Conservation (phyloP, 2,888 invertebrate genomes). For the Theristus sp. region DNA sequence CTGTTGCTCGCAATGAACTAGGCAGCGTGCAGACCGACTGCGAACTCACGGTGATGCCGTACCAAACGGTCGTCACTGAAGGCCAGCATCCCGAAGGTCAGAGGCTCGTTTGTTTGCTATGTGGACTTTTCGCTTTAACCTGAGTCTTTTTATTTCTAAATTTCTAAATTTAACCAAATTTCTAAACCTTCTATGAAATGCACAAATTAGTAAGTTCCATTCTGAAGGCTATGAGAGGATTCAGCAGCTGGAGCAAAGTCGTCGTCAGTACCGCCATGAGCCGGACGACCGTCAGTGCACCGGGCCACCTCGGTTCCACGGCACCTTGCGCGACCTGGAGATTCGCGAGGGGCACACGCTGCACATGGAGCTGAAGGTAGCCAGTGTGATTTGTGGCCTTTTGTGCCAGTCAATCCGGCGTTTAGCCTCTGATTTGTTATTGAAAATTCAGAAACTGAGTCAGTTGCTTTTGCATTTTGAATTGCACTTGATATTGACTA, state of each 20-base stretch:
- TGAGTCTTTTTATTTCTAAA: too few species aligned
- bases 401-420: background rate
- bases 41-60: slow-evolving; percentile 17
- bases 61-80: slow-evolving; percentile 46
- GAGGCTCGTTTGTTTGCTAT: too few species aligned
- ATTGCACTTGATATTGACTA: background rate
- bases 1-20: slow-evolving; percentile 7
- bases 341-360: slow-evolving; percentile 22
- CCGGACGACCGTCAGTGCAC: slow-evolving; percentile 19
- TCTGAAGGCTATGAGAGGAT: background rate
- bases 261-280: slow-evolving; percentile 9
- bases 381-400: background rate
- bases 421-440: too few species aligned
- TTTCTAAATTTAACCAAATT: too few species aligned
- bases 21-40: slow-evolving; percentile 11
- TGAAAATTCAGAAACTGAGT: too few species aligned
- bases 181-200: too few species aligned
- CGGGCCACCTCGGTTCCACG: slow-evolving; percentile 22
- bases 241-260: slow-evolving; percentile 36
- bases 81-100: slow-evolving; percentile 53
- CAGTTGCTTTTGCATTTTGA: too few species aligned
- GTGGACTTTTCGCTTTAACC: too few species aligned
- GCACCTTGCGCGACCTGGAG: slow-evolving; percentile 18
- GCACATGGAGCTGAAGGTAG: slow-evolving; percentile 20
- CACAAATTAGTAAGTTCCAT: too few species aligned